Evolutionary conservation across 2,888 invertebrate species (phyloP).

Genomic region (Megalurothrips usitatus): DNA sequence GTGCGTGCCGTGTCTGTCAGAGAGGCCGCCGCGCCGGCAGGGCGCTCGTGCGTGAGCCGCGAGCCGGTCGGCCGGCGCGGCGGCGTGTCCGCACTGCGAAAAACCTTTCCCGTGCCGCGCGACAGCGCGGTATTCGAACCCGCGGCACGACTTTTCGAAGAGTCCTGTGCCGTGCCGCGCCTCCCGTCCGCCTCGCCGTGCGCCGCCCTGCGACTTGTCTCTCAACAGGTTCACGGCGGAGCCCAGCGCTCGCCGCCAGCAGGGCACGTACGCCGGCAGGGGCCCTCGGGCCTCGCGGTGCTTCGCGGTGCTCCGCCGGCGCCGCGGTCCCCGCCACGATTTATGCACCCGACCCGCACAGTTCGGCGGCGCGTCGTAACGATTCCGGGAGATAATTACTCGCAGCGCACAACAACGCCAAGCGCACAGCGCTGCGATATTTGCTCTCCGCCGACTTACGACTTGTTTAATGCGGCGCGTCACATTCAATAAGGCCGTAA

Average conservation of each 20-base stretch:
- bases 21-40: neutral
- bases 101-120: neutral
- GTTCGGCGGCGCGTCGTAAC: neutral
- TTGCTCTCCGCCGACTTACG: neutral
- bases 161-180: too few species aligned
- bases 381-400: too few species aligned
- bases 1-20: neutral
- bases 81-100: neutral
- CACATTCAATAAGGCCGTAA: constrained; percentile 7
- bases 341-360: neutral
- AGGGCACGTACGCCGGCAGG: too few species aligned
- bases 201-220: too few species aligned
- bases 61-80: neutral
- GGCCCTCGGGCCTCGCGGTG: too few species aligned
- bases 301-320: neutral
- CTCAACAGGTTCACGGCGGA: too few species aligned
- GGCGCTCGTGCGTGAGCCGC: neutral
- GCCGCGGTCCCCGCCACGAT: neutral
- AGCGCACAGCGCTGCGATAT: too few species aligned
- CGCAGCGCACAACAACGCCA: too few species aligned
- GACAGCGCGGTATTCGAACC: too few species aligned
- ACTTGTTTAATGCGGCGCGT: neutral
- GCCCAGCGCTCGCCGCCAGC: too few species aligned
- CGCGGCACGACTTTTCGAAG: too few species aligned
- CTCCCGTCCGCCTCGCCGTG: too few species aligned